Conservation (phyloP, 2,797 vertebrate species). For the Phalloptychus januarius region DNA sequence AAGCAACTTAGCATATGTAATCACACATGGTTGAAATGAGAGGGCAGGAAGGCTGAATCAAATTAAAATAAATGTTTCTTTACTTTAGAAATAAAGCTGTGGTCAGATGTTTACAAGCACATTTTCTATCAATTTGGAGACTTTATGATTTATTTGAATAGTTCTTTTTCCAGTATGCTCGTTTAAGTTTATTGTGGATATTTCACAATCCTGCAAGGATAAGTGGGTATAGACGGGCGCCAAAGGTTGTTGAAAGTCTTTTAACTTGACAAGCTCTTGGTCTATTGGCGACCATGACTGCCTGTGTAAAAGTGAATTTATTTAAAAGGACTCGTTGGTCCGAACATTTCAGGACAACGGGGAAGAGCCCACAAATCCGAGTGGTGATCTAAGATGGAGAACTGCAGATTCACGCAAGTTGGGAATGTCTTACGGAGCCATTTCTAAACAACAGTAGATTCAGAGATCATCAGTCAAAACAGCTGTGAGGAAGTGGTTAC, state of each 20-base stretch:
- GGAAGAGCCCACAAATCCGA: not conserved
- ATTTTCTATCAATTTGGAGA: not conserved
- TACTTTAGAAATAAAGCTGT: not conserved
- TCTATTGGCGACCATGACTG: not conserved
- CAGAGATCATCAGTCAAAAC: not conserved
- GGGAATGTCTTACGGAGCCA: not conserved
- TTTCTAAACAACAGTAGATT: not conserved
- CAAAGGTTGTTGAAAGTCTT: not conserved
- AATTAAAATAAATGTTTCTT: slow-evolving; percentile 9
- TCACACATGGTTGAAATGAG: slow-evolving; percentile 34
- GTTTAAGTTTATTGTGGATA: not conserved
- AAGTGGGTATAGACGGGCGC: not conserved
- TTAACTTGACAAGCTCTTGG: not conserved
- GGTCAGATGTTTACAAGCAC: not conserved
- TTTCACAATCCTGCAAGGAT: not conserved
- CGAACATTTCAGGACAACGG: not conserved
- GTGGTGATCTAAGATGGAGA: not conserved
- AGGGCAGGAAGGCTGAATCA: not conserved
- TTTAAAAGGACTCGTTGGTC: not conserved
- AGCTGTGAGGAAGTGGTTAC: not conserved
- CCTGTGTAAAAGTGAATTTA: not conserved
- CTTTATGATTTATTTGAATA: not conserved
- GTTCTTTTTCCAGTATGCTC: not conserved
- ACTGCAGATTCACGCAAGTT: not conserved
- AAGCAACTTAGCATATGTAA: slow-evolving; percentile 61